Conservation (phyloP, 1,140 invertebrate species). For the Stegodyphus dumicola region DNA sequence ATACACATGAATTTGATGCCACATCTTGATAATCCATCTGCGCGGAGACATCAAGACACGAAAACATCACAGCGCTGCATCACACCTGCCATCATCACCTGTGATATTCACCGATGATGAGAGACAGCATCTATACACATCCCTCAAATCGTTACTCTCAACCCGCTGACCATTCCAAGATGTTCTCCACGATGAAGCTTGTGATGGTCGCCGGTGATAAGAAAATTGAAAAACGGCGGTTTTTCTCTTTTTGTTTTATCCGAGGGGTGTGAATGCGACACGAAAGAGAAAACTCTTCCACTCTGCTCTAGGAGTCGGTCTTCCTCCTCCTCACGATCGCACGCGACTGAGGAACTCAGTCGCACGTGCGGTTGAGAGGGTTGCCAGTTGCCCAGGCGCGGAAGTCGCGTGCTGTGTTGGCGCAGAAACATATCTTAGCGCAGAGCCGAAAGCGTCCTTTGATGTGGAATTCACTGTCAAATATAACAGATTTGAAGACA, state of each 20-base stretch:
- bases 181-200: background rate
- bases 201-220: background rate
- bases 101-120: background rate
- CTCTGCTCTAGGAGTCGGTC: constrained; percentile 1
- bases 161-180: background rate
- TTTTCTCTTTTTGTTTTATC: background rate
- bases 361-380: constrained; percentile 53
- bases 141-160: background rate
- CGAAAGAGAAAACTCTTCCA: background rate
- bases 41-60: too few relatives aligned
- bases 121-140: background rate
- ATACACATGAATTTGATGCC: too few relatives aligned
- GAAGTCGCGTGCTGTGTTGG: background rate
- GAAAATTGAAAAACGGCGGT: background rate
- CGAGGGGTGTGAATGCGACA: too few relatives aligned
- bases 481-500: too few relatives aligned
- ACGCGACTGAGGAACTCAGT: constrained; percentile 35
- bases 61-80: too few relatives aligned
- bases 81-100: too few relatives aligned
- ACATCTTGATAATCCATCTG: too few relatives aligned
- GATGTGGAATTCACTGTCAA: too few relatives aligned
- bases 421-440: too few relatives aligned
- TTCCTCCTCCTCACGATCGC: constrained; percentile 33
- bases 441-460: too few relatives aligned
- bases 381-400: constrained; percentile 8